These are phyloP conservation scores for Stercorarius parasiticus DNA, from an alignment of 2,113 vertebrate species.

Conservation along the genomic window DNA sequence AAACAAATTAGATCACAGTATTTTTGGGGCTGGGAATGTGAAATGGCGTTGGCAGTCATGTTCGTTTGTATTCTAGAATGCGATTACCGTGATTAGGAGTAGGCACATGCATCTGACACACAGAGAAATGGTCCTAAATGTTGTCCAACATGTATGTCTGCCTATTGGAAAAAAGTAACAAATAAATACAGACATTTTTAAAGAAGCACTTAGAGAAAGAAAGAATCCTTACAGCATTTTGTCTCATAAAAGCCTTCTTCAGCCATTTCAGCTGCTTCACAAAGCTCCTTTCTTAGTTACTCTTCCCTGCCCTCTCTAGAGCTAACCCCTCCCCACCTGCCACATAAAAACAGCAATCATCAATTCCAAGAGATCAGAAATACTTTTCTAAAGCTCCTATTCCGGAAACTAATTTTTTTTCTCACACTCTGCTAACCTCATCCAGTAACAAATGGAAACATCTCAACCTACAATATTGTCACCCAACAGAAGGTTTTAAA, in stretches of 20 bases:
- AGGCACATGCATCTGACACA: not conserved
- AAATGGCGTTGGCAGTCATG: not conserved
- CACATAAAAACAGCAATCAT: not conserved
- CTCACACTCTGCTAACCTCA: not conserved
- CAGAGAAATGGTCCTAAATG: not conserved
- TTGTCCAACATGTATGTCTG: not conserved
- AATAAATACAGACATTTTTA: not conserved
- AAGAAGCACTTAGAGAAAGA: not conserved
- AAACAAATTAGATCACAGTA: not conserved
- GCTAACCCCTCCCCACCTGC: not conserved
- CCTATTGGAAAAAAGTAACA: not conserved
- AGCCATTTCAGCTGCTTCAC: not conserved
- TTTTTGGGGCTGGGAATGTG: not conserved
- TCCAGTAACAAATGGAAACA: not conserved
- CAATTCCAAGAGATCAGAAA: not conserved
- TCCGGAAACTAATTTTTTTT: not conserved
- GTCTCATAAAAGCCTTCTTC: not conserved
- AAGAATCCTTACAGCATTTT: not conserved
- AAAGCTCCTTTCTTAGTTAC: not conserved
- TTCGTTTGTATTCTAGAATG: not conserved
- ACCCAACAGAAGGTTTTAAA: not conserved
- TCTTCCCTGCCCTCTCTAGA: not conserved
- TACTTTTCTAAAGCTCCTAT: not conserved
- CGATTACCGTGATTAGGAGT: not conserved
- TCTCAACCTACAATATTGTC: not conserved